These are phyloP conservation scores for Struthio camelus DNA, from an alignment of 2,113 vertebrate genomes.

Conservation along the genomic window DNA sequence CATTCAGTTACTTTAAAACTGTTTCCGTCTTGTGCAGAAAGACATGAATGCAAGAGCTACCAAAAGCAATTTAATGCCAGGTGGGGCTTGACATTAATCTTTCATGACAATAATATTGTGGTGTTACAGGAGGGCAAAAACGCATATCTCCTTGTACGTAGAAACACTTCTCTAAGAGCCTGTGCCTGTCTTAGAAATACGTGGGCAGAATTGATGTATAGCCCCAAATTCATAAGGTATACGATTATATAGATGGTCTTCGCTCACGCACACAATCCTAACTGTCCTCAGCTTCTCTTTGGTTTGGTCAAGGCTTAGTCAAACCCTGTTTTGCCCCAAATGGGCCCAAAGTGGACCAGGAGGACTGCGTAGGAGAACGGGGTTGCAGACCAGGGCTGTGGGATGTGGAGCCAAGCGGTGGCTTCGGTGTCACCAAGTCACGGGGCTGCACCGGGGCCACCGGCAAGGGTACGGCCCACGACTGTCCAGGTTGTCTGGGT, in stretches of 20 bases:
- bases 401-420: not conserved
- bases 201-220: slow-evolving; percentile 1
- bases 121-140: slow-evolving; percentile 61
- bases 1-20: slow-evolving; percentile 22
- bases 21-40: slow-evolving; percentile 39
- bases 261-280: not conserved
- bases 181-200: slow-evolving; percentile 50
- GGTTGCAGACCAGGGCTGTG: not conserved
- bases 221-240: slow-evolving; percentile 44
- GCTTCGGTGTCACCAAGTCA: not conserved
- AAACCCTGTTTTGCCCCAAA: not conserved
- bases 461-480: not conserved
- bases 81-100: slow-evolving; percentile 70
- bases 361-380: not conserved
- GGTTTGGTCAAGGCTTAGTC: not conserved
- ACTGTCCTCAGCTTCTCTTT: not conserved
- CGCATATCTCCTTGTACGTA: not conserved
- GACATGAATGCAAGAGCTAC: slow-evolving; percentile 8
- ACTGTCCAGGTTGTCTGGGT: not conserved
- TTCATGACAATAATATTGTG: slow-evolving; percentile 70
- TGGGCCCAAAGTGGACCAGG: not conserved
- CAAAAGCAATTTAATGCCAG: slow-evolving; percentile 58
- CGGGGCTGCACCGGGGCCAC: not conserved
- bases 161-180: slow-evolving; percentile 49
- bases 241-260: slow-evolving; percentile 25